Conservation (phyloP, 1,140 invertebrate species). For the Trinorchestia longiramus region DNA sequence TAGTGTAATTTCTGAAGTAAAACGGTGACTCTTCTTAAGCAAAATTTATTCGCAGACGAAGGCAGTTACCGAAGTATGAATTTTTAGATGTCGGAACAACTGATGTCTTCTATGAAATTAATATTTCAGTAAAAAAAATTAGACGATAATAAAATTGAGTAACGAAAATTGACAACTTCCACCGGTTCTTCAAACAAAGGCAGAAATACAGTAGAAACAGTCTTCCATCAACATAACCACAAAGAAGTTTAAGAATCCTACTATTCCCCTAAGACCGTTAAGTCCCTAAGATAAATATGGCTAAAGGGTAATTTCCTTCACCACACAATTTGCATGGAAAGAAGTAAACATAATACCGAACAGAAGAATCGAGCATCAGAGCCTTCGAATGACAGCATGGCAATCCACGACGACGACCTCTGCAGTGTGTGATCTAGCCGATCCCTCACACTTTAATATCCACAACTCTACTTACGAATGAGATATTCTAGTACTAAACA, state of each 20-base stretch:
- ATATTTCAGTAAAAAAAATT: background rate
- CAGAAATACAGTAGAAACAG: too few species aligned
- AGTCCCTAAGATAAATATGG: background rate
- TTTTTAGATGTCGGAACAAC: background rate
- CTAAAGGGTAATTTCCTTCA: background rate
- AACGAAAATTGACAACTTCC: too few species aligned
- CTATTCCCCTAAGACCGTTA: background rate
- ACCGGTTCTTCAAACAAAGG: too few species aligned
- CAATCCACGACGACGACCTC: too few species aligned
- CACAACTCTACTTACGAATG: background rate
- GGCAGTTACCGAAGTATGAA: background rate
- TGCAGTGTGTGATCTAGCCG: background rate
- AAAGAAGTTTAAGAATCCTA: background rate
- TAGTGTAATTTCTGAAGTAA: background rate
- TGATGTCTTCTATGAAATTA: background rate
- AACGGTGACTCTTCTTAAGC: background rate
- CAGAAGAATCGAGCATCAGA: background rate
- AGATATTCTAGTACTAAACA: background rate
- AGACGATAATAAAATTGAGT: background rate
- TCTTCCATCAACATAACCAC: background rate
- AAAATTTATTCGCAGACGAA: background rate
- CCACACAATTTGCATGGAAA: background rate
- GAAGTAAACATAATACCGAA: background rate
- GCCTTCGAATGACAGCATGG: too few species aligned
- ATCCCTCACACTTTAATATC: background rate